Base-by-base conservation (phyloP, 2,888 invertebrate species). In the Melolontha melolontha region DNA sequence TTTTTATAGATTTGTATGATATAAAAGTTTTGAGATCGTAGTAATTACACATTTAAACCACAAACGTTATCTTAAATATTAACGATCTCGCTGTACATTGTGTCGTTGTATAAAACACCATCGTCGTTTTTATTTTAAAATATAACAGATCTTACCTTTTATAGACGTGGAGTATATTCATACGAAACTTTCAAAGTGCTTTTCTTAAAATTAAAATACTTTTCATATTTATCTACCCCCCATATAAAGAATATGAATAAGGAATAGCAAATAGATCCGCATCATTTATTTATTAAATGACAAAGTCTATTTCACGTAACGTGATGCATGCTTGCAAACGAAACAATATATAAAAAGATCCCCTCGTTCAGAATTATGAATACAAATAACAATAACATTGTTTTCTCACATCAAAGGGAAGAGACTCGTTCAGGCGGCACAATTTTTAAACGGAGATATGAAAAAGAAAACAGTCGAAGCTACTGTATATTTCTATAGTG, bases 331-430 rank as follows among this genome's bases (percentile, higher is more conserved):
- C 29, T 42, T 44, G 29, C 57, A 27, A 42, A 55, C 40, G n/a
- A 12, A 57, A 57, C 57, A 42, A 22, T 57, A 57, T 57, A 57
- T 39, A 57, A 44, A 57, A 42, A 57, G 57, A 57, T 44, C 69
- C 69, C 66, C 63, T 64, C 63, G 65, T 41, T 54, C 16, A 66
- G 51, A 71, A 75, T 75, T 77, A 75, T 77, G 75, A 77, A 77
- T 77, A 77, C 73, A 76, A 77, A 77, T 73, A 76, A 75, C 74
- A 77, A 77, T 77, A 77, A 77, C 75, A 76, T 77, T 76, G 77
- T 80, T 79, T 76, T 75, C 73, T 74, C 75, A 74, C 71, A 70
- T 79, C 78, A 79, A 79, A 80, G 79, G 77, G 75, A 77, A 70
- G 66, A 47, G 70, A 73, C 57, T 71, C 73, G 71, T 50, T 70